Conservation (phyloP, 2,888 invertebrate genomes). For the Plusia festucae region DNA sequence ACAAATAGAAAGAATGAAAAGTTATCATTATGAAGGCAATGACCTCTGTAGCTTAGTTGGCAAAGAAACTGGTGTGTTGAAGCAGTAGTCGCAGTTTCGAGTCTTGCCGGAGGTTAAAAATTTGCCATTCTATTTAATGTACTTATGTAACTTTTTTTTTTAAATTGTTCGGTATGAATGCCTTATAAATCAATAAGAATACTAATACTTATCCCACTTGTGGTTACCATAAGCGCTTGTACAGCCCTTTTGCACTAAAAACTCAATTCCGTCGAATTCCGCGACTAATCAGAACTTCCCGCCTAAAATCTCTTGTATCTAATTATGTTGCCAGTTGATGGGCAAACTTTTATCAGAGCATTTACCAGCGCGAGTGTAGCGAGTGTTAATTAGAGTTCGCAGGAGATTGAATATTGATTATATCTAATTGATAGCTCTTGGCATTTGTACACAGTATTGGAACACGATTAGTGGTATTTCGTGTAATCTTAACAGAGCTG, state of each 20-base stretch:
- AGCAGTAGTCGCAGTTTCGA: no score
- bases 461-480: constrained; percentile 30
- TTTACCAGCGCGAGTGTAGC: constrained; percentile 47
- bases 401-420: constrained; percentile 76
- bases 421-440: constrained; percentile 63
- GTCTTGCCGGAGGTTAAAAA: no score
- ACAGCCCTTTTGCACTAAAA: background rate
- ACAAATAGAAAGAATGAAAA: no score
- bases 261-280: constrained; percentile 5
- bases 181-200: no score
- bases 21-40: no score
- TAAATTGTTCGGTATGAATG: no score
- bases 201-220: no score
- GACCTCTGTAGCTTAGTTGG: no score
- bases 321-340: constrained; percentile 64
- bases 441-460: constrained; percentile 43
- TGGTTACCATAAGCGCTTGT: no score
- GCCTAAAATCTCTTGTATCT: constrained; percentile 28
- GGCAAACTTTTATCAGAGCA: constrained; percentile 66
- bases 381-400: constrained; percentile 65
- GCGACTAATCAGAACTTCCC: constrained; percentile 18
- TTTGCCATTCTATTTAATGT: no score
- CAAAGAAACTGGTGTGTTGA: no score
- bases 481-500: background rate
- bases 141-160: no score